These are phyloP conservation scores for Tipula vernalis DNA, from an alignment of 2,888 invertebrate genomes.

Conservation along the genomic window DNA sequence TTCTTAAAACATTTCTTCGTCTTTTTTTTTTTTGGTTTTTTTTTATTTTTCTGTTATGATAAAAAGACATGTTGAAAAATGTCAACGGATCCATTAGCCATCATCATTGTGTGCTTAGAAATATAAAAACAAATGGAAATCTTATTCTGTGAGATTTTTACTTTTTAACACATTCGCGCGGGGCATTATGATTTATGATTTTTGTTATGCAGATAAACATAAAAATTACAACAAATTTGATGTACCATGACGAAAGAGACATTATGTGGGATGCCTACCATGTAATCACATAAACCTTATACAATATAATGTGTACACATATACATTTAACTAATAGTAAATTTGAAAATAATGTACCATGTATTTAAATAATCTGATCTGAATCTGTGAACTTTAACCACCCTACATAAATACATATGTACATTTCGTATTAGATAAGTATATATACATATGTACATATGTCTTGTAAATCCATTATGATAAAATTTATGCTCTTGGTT, in stretches of 20 bases:
- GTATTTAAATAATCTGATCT: not conserved
- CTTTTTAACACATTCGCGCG: not conserved
- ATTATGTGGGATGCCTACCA: not conserved
- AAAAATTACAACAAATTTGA: not conserved
- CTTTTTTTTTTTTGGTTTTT: not conserved
- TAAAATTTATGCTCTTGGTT: not conserved
- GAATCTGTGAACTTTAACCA: not conserved
- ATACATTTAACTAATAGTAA: not conserved
- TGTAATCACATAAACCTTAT: not conserved
- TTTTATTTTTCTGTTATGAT: not conserved
- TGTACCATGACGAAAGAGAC: not conserved
- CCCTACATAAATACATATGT: not conserved
- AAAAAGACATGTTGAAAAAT: not conserved
- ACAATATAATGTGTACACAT: not conserved
- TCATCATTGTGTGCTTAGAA: not conserved
- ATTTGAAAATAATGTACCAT: not conserved
- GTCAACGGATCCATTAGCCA: not conserved
- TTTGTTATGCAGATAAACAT: not conserved
- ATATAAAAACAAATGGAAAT: not conserved
- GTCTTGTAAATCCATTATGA: not conserved
- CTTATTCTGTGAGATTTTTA: not conserved
- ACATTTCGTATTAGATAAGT: not conserved
- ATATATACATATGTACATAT: not conserved
- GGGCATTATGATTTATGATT: not conserved
- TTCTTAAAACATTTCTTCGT: not conserved